Conservation (phyloP, 2,888 invertebrate species). For the Drosophila diplacantha region DNA sequence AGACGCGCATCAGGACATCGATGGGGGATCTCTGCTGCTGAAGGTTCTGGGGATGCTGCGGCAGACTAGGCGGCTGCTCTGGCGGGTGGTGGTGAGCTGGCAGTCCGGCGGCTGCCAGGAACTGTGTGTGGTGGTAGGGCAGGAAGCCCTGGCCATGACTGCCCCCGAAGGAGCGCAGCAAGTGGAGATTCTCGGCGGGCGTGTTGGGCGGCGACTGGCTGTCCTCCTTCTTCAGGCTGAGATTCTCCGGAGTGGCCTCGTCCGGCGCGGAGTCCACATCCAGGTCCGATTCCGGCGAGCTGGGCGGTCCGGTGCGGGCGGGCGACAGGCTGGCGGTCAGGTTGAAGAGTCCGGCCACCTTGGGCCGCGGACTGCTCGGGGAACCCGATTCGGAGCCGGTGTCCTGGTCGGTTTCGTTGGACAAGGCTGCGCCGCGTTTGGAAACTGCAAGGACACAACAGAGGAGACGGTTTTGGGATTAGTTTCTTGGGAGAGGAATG, state of each 20-base stretch:
- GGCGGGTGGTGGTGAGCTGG: conserved; percentile 67
- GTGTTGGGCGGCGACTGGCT: conserved; percentile 78
- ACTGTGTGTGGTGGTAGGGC: conserved; percentile 78
- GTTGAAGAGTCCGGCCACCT: conserved; percentile 69
- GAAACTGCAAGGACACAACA: conserved; percentile 66
- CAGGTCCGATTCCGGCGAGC: conserved; percentile 78
- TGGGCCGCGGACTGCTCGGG: conserved; percentile 76
- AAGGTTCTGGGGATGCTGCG: conserved; percentile 56
- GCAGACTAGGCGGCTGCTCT: conserved; percentile 52
- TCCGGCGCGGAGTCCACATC: conserved; percentile 78
- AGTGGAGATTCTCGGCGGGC: conserved; percentile 75
- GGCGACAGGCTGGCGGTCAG: conserved; percentile 76
- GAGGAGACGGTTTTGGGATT: conserved; percentile 14
- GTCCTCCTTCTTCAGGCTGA: conserved; percentile 85
- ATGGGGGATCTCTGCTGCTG: conserved; percentile 85
- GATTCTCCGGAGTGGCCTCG: conserved; percentile 86
- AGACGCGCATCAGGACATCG: conserved; percentile 92
- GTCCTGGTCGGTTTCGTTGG: conserved; percentile 78
- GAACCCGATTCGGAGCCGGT: conserved; percentile 77
- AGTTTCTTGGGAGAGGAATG: background rate
- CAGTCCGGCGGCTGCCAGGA: conserved; percentile 69
- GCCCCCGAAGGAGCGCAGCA: conserved; percentile 74
- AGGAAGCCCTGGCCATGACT: conserved; percentile 78
- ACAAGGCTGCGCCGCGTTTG: conserved; percentile 76
- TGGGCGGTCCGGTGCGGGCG: conserved; percentile 77